Percentiles rank a stretch among this genome's conserved stretches.
Evolutionary conservation across 2,888 invertebrate species (phyloP).

Genomic region (Drosophila peninsularis): DNA sequence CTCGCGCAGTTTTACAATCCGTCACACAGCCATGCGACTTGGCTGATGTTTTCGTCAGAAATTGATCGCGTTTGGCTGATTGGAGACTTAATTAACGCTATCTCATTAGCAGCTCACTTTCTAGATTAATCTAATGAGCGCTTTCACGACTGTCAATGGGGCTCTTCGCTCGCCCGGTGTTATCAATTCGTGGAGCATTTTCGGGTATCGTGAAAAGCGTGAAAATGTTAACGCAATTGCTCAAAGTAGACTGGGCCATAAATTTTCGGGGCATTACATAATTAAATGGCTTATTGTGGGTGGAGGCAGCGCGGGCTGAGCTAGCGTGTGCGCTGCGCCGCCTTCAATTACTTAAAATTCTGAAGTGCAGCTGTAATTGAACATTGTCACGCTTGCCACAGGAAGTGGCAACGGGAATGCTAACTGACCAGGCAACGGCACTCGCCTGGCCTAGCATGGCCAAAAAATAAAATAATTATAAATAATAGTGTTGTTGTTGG

Average conservation of each 20-base stretch:
- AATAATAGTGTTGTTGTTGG: slow-evolving; percentile 32
- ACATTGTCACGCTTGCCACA: slow-evolving; percentile 71
- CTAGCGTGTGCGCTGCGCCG: slow-evolving; percentile 55
- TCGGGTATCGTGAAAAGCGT: slow-evolving; percentile 57
- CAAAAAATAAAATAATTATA: slow-evolving; percentile 31
- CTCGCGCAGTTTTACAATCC: slow-evolving; percentile 4
- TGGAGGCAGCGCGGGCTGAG: slow-evolving; percentile 19
- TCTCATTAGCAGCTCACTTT: slow-evolving; percentile 7
- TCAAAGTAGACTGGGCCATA: slow-evolving; percentile 54
- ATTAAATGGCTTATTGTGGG: slow-evolving; percentile 53
- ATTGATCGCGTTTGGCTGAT: slow-evolving; percentile 12
- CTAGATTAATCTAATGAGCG: slow-evolving; percentile 6
- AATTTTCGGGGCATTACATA: slow-evolving; percentile 73
- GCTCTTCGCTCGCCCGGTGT: background rate
- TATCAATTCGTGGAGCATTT: slow-evolving; percentile 46
- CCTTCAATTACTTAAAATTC: slow-evolving; percentile 79
- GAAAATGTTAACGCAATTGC: slow-evolving; percentile 66
- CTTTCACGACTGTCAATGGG: slow-evolving; percentile 6
- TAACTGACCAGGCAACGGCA: slow-evolving; percentile 53
- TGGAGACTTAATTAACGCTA: slow-evolving; percentile 28
- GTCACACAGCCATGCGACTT: slow-evolving; percentile 6
- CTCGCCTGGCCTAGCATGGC: slow-evolving; percentile 27
- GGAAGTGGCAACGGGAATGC: slow-evolving; percentile 51
- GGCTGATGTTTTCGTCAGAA: slow-evolving; percentile 8
- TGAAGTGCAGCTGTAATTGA: slow-evolving; percentile 73